Evolutionary conservation across 2,797 vertebrate genomes (phyloP).

Genomic region (Pelodytes ibericus): DNA sequence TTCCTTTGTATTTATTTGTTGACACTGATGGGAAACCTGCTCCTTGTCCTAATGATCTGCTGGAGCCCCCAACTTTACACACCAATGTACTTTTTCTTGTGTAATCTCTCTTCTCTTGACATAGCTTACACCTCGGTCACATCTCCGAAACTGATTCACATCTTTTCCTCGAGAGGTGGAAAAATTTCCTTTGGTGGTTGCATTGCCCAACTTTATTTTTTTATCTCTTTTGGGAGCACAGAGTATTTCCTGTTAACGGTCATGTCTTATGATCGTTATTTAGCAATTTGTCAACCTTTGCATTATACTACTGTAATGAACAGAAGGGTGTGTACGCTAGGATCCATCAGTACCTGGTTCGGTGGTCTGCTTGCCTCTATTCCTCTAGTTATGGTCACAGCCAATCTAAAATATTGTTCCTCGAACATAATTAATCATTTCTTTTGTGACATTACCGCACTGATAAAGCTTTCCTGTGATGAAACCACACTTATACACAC

Average conservation of each 20-base stretch:
- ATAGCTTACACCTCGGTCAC: conserved; percentile 26
- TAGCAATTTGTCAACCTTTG: conserved; percentile 31
- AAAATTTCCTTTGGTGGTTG: conserved; percentile 4
- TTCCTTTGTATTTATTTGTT: conserved; percentile 1
- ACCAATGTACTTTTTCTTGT: conserved; percentile 34
- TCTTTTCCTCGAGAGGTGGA: neutral
- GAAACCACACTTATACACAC: neutral
- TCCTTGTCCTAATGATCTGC: conserved; percentile 8
- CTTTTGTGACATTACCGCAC: conserved; percentile 23
- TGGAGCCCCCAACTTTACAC: neutral
- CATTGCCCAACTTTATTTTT: conserved; percentile 9
- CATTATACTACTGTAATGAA: conserved; percentile 24
- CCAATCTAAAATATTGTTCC: conserved; percentile 14
- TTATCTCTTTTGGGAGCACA: conserved; percentile 5
- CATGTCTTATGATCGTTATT: conserved; percentile 41
- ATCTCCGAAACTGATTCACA: conserved; percentile 9
- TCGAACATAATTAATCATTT: conserved; percentile 38
- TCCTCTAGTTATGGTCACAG: neutral
- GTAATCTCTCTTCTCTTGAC: conserved; percentile 18
- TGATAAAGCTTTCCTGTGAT: conserved; percentile 25
- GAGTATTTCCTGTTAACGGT: conserved; percentile 27
- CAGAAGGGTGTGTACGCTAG: conserved; percentile 1
- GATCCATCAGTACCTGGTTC: conserved; percentile 2
- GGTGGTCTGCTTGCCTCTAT: neutral
- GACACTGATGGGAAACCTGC: conserved; percentile 14